A percentile compares a stretch with the other conserved stretches of the same genome.
These are phyloP conservation scores for Ameiurus melas DNA, from an alignment of 2,113 vertebrate species.

Conservation along the genomic window DNA sequence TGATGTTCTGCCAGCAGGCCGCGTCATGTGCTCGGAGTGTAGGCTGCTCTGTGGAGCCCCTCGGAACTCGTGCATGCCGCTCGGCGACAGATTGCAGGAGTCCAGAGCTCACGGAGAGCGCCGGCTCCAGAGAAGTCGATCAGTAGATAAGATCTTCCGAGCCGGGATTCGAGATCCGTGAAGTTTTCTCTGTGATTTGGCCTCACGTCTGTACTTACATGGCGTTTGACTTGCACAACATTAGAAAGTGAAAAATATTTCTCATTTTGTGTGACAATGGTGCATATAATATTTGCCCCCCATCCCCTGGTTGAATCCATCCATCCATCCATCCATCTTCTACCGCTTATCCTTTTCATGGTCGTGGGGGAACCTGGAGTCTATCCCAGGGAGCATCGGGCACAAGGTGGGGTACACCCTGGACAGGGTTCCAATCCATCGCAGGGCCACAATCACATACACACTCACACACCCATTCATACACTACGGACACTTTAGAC, in stretches of 20 bases:
- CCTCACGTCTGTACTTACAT: background rate
- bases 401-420: too few species aligned
- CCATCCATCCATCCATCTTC: too few species aligned
- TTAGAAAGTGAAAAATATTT: background rate
- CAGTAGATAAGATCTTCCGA: background rate
- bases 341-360: too few species aligned
- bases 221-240: background rate
- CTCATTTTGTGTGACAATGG: background rate
- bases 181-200: background rate
- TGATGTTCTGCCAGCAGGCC: constrained; percentile 65
- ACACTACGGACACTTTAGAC: too few species aligned
- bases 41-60: constrained; percentile 57
- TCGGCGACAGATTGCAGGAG: constrained; percentile 58
- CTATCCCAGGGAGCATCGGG: too few species aligned
- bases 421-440: too few species aligned
- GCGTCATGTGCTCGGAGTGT: constrained; percentile 65
- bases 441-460: too few species aligned
- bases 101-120: constrained; percentile 40
- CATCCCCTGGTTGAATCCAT: too few species aligned
- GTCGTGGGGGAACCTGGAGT: too few species aligned
- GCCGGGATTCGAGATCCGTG: background rate
- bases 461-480: too few species aligned
- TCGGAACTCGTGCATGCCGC: constrained; percentile 47
- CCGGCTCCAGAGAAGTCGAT: background rate
- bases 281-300: background rate